Base-by-base conservation (phyloP, 1,140 invertebrate genomes). In the Anadara kagoshimensis region DNA sequence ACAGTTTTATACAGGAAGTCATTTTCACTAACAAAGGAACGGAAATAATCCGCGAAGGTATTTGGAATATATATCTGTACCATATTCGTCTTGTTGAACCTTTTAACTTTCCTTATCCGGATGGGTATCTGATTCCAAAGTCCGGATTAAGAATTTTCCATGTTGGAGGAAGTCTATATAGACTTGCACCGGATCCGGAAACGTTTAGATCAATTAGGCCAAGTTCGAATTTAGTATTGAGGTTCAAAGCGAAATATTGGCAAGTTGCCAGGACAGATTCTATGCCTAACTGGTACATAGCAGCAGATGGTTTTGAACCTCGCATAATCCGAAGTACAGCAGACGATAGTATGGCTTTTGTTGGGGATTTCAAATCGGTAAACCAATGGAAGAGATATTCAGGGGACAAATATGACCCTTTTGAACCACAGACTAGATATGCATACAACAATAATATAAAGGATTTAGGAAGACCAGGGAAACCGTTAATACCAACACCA, bases 81-180 rank as follows among this genome's bases (percentile, higher is more conserved):
- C 16, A 18, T 8, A 51, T n/a, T 36, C 29, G 29, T 36, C 7
- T 36, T 3, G 7, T 36, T 36, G 29, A 36, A 36, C 29, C 29
- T 36, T 36, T 36, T 36, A 43, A 58, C 56, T 36, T 1, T 16
- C 16, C 41, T 11, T 58, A 36, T 18, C 24, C 26, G 2, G 26
- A 36, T 2, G 76, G 77, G 1, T 79, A 78, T 51, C 29, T 75
- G 0, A 45, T 79, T 18, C 20, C 47, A 1, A 65, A 69, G 1
- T 61, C 63, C 11, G 66, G 70, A 16, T 62, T 87, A 7, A 76
- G 73, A 47, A 29, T 83, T 1, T n/a, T 43, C 12, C 85, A 87
- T 59, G 73, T 80, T 0, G 70, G 79, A 1, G 85, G 85, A 11
- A 80, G 79, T 70, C 66, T 86, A 26, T 85, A 79, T 69, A 73